A percentile compares a stretch with the other conserved stretches of the same genome.
phyloP scores from a whole-genome alignment of 2,888 invertebrate genomes.

The Brenthis ino region DNA sequence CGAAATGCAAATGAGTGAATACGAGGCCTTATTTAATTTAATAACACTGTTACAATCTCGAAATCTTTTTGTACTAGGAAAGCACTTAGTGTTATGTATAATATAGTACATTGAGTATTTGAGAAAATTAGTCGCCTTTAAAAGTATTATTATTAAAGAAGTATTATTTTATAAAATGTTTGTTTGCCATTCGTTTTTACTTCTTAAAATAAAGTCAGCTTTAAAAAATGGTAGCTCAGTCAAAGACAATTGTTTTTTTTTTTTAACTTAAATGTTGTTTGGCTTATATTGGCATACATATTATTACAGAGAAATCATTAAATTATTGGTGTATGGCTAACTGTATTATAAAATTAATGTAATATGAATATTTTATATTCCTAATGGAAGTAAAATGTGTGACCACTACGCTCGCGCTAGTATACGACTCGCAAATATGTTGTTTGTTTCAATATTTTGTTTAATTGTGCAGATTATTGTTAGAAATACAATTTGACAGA shows the following conservation, averaged over 20 bases:
- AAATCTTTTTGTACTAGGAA: neutral
- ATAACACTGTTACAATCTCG: neutral
- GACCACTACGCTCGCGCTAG: too few relatives aligned
- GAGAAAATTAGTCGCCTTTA: constrained; percentile 4
- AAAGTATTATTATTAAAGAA: constrained; percentile 19
- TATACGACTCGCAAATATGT: neutral
- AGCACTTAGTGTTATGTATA: constrained; percentile 13
- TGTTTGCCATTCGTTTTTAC: constrained; percentile 1
- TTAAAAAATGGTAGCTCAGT: too few relatives aligned
- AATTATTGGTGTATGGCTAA: too few relatives aligned
- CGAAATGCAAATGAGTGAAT: neutral
- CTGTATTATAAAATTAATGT: too few relatives aligned
- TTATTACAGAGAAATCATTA: too few relatives aligned
- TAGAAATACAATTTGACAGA: constrained; percentile 49
- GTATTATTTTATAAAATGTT: constrained; percentile 19
- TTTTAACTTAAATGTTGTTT: too few relatives aligned
- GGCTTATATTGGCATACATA: too few relatives aligned
- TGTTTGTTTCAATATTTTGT: neutral
- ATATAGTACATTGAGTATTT: constrained; percentile 1
- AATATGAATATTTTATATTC: neutral
- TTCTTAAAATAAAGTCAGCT: neutral
- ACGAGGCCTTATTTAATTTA: constrained; percentile 20
- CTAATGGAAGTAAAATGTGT: neutral
- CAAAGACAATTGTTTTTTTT: too few relatives aligned
- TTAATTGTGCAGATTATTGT: constrained; percentile 39